Conservation (phyloP, 2,797 vertebrate species). For the Molossus alvarezi region DNA sequence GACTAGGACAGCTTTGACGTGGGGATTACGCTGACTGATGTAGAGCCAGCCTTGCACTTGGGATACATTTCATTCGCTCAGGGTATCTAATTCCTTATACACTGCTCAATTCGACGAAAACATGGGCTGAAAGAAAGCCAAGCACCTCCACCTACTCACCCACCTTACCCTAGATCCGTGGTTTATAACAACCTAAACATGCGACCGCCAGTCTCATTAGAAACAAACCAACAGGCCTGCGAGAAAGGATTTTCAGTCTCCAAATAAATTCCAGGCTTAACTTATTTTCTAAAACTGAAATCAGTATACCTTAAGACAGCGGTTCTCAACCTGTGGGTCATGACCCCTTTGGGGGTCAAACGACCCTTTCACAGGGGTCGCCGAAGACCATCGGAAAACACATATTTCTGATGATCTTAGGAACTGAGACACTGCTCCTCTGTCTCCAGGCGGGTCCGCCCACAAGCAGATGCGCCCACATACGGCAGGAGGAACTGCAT, state of each 20-base stretch:
- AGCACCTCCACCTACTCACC: not conserved
- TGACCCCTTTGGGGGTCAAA: no score
- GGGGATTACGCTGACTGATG: not conserved
- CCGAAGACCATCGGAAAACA: no score
- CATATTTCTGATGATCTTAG: no score
- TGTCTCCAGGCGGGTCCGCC: no score
- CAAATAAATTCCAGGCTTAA: slow-evolving; percentile 29
- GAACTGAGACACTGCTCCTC: no score
- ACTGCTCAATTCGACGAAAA: not conserved
- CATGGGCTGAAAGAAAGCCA: not conserved
- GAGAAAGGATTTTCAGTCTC: slow-evolving; percentile 32
- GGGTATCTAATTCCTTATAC: not conserved
- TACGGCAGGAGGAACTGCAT: no score
- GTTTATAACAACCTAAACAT: slow-evolving; percentile 30
- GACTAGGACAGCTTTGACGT: not conserved
- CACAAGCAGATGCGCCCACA: no score
- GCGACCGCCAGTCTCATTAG: not conserved
- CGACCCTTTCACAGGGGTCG: no score
- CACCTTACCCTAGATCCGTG: not conserved
- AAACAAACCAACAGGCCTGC: not conserved
- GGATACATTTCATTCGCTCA: slow-evolving; percentile 12
- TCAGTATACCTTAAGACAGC: slow-evolving; percentile 8
- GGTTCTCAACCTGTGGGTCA: no score
- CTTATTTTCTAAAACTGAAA: slow-evolving; percentile 13
- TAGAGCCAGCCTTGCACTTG: not conserved